Evolutionary conservation across 2,113 vertebrate species (phyloP), one percentile per base, ranked within the genome.

Genomic region (Anoura caudifer): DNA sequence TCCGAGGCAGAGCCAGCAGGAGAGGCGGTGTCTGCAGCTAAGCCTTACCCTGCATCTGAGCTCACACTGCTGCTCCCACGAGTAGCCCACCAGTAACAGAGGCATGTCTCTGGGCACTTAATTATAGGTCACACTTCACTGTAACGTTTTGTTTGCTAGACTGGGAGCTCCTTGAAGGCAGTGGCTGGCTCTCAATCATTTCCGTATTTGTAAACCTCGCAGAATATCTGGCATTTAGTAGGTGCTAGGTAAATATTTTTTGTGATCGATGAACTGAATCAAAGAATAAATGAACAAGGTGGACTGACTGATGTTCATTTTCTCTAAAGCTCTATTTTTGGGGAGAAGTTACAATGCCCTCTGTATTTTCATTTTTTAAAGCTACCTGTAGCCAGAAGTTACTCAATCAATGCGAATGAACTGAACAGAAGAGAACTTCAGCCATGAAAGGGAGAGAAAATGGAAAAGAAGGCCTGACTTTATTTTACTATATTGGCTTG

Each of bases 251-350:
- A 67, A 87, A 94, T 16, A 52, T 38, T 72, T 90, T 43, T 38
- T 87, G 43, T 80, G 61, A 93, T 14, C 33, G 17, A 89, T 10
- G 63, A 67, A 92, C 22, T 91, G 47, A 77, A 91, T 56, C 83
- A 91, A 96, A 91, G n/a, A 91, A 61, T 22, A 1, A 86, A 73
- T 65, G n/a, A 91, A 56, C 59, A 85, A 88, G 91, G 31, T 61
- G 81, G 36, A 26, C 0, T 84, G 52, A 86, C 28, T 54, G 70
- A 7, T 76, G 12, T 87, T 87, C 75, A 84, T 75, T 92, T 95
- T 90, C 72, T 95, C 38, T 43, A 95, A 90, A 91, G 52, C 22
- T 89, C 76, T 90, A 26, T 41, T 92, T 93, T 63, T 90, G 47
- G 41, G 69, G 31, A 26, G 26, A 94, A 41, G 45, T 87, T 92